Evolutionary conservation across 2,113 vertebrate species (phyloP).

Genomic region (Zapornia atra): DNA sequence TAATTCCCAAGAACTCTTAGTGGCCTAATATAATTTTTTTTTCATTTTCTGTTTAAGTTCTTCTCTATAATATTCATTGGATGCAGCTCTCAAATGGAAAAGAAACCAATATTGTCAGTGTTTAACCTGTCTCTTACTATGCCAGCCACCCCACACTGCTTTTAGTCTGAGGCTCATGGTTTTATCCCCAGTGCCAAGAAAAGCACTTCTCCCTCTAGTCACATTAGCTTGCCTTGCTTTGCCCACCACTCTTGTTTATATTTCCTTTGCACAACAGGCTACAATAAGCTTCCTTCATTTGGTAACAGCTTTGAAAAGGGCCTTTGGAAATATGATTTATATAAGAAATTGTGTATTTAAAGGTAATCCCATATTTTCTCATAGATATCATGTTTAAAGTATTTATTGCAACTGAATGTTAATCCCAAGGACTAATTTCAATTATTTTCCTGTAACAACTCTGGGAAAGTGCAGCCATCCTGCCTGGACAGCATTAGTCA

Average conservation of each 20-base stretch:
- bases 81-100: fast-evolving
- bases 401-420: background rate
- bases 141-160: background rate
- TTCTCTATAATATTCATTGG: background rate
- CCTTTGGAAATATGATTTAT: slow-evolving; percentile 7
- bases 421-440: background rate
- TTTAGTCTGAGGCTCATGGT: background rate
- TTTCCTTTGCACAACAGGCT: background rate
- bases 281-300: slow-evolving; percentile 5
- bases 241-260: background rate
- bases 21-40: background rate
- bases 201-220: background rate
- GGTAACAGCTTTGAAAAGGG: background rate
- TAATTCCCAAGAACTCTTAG: background rate
- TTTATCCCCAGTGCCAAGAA: background rate
- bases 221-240: fast-evolving
- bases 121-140: background rate
- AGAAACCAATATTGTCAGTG: fast-evolving
- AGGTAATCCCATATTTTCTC: background rate
- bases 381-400: background rate
- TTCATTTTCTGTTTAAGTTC: background rate
- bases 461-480: slow-evolving; percentile 8
- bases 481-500: background rate
- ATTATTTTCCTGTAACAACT: background rate
- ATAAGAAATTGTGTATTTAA: slow-evolving; percentile 12